Evolutionary conservation across 2,797 vertebrate species (phyloP).

Genomic region (Tokudaia muenninki): DNA sequence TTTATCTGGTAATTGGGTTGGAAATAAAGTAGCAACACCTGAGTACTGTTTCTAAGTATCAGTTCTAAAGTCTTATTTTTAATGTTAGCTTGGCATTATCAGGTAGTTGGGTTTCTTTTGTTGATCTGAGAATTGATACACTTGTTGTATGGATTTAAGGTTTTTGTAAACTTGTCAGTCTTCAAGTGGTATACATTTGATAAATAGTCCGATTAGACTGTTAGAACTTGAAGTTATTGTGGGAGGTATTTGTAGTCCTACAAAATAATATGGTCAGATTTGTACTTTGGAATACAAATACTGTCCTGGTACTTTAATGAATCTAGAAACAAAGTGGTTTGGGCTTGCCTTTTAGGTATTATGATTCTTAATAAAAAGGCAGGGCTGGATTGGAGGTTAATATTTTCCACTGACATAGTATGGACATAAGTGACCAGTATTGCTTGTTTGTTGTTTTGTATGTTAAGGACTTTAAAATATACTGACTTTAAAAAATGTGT

Average conservation of each 20-base stretch:
- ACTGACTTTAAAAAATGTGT: not conserved
- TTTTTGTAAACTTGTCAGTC: constrained; percentile 52
- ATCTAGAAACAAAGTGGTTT: not conserved
- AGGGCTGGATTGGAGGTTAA: not conserved
- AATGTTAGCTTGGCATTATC: constrained; percentile 8
- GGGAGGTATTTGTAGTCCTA: constrained; percentile 8
- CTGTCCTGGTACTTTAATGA: constrained; percentile 52
- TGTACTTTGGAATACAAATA: not conserved
- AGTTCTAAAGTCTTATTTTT: not conserved
- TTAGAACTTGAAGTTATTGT: constrained; percentile 57
- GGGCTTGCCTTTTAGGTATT: not conserved
- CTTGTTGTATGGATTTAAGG: constrained; percentile 52
- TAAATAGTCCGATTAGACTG: constrained; percentile 36
- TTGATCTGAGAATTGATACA: constrained; percentile 20
- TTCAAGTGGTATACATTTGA: not conserved
- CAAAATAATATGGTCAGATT: constrained; percentile 42
- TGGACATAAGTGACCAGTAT: not conserved
- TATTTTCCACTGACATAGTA: not conserved
- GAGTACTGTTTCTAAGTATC: not conserved
- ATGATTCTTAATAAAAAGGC: not conserved
- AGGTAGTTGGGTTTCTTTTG: constrained; percentile 32
- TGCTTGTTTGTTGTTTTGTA: not conserved
- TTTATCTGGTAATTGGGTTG: too few species aligned
- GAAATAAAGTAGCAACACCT: too few species aligned
- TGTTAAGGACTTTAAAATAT: not conserved